Evolutionary conservation across 2,113 vertebrate species (phyloP), one percentile per base, ranked within the genome.

Genomic region (Eleginops maclovinus): DNA sequence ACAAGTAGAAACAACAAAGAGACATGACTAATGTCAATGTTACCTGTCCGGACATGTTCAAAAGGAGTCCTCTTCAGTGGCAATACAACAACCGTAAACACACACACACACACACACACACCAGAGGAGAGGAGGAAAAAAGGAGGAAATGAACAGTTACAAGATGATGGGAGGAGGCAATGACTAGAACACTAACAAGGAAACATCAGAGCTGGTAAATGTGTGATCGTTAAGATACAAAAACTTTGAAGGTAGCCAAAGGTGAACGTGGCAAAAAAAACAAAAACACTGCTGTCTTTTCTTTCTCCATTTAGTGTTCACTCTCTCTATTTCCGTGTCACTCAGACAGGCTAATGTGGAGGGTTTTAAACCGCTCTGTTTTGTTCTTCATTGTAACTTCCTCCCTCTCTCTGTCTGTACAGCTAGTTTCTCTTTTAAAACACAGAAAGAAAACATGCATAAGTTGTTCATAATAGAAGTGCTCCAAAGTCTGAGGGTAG

Each of bases 11-110:
- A 26, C 31, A 68, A 9, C 54, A 16, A n/a, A 24, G 22, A 53
- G 14, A 60, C 9, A 3, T 1, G 9, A 63, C 83, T 15, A 43
- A 11, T 53, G 28, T 40, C 12, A 36, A n/a, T 17, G 9, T 89
- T 91, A 94, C 92, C 93, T 89, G 79, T 69, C 11, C 6, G 0
- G 19, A 66, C 72, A 70, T 75, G 79, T 54, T 83, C 64, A 80
- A 44, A 77, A 65, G 15, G 28, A 65, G 64, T 84, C 76, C 85
- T 77, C 78, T 75, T 77, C 26, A 61, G 73, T 81, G 65, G 49
- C 47, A 66, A 82, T 58, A 70, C 13, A 72, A 58, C 8, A 70
- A 55, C 44, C 9, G 56, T 62, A 28, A 53, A 68, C 2, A 50
- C 11, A 77, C 43, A 81, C n/a, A 77, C 41, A 82, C 21, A 77